Conservation (phyloP, 2,113 vertebrate genomes). For the Apodemus sylvaticus region DNA sequence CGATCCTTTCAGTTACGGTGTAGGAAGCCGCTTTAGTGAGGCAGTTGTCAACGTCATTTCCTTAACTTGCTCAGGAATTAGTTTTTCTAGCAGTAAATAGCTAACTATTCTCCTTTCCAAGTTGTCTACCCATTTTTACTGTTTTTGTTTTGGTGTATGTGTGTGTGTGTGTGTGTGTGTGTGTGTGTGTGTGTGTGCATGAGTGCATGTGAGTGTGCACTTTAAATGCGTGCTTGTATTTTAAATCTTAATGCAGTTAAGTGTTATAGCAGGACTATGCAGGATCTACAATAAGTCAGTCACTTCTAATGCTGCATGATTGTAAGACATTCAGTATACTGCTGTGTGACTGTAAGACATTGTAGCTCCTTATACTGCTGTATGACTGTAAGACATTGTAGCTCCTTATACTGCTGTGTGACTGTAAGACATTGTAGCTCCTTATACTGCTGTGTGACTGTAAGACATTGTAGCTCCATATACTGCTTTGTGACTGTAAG, state of each 20-base stretch:
- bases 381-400: neutral
- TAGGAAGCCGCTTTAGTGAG: neutral
- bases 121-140: neutral
- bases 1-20: neutral
- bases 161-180: neutral
- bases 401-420: neutral
- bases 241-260: neutral
- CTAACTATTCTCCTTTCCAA: neutral
- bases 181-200: neutral
- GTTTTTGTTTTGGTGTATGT: neutral
- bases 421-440: too few relatives aligned
- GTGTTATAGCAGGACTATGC: neutral
- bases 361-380: too few relatives aligned
- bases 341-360: too few relatives aligned
- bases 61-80: neutral
- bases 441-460: neutral
- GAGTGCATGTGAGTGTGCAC: neutral
- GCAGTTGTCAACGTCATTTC: neutral
- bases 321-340: too few relatives aligned
- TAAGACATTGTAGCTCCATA: neutral
- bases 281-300: neutral
- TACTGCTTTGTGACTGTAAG: neutral
- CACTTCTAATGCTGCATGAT: neutral
- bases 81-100: neutral
- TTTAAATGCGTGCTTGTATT: neutral